phyloP scores from a whole-genome alignment of 2,797 vertebrate species.

The Platyrinchus mystaceus region DNA sequence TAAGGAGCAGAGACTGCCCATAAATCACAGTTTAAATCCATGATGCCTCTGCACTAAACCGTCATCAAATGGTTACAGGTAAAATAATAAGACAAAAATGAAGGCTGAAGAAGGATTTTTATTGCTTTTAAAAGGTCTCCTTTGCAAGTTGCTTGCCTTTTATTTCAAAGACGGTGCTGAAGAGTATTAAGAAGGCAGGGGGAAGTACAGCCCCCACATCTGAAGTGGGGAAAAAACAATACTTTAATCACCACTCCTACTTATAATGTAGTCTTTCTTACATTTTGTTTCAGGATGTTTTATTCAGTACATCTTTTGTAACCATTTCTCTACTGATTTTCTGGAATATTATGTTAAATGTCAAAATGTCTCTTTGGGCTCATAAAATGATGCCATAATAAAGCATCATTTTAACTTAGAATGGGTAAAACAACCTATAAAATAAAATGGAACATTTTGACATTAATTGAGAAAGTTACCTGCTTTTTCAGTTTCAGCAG shows the following conservation, averaged over 20 bases:
- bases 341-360: conserved; percentile 77
- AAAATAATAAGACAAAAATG: conserved; percentile 52
- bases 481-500: conserved; percentile 67
- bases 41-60: conserved; percentile 31
- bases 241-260: conserved; percentile 71
- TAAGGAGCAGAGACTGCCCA: conserved; percentile 12
- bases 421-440: conserved; percentile 75
- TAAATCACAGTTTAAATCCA: conserved; percentile 57
- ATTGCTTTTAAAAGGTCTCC: conserved; percentile 60
- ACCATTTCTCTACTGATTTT: conserved; percentile 74
- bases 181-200: not conserved
- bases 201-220: not conserved
- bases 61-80: conserved; percentile 51
- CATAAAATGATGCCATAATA: conserved; percentile 73
- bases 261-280: conserved; percentile 73
- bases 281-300: conserved; percentile 70
- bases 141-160: conserved; percentile 31
- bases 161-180: conserved; percentile 33
- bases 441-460: conserved; percentile 76
- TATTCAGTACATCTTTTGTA: conserved; percentile 69
- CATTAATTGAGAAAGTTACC: conserved; percentile 78
- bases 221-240: conserved; percentile 65
- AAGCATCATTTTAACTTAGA: conserved; percentile 75
- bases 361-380: conserved; percentile 78
- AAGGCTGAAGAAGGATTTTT: conserved; percentile 51